Percentiles rank a stretch among this genome's conserved stretches.
Evolutionary conservation across 2,888 invertebrate genomes (phyloP).

Genomic region (Drosophila cognata): DNA sequence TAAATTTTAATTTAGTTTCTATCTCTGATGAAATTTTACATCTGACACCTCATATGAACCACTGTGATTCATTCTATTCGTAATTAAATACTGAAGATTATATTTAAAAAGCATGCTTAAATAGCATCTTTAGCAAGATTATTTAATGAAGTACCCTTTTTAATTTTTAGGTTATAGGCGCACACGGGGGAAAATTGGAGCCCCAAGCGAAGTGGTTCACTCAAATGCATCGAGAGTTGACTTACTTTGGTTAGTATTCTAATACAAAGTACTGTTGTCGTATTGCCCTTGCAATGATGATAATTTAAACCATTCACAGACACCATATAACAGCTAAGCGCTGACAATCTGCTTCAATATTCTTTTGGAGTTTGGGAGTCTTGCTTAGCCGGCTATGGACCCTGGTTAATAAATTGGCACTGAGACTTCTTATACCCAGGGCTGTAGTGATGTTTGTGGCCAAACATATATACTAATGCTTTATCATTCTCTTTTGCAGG

Average conservation of each 20-base stretch:
- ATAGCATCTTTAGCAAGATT: neutral
- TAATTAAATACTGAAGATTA: constrained; percentile 64
- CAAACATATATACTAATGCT: constrained; percentile 18
- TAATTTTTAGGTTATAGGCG: constrained; percentile 30
- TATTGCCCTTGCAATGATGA: constrained; percentile 69
- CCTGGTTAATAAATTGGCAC: constrained; percentile 82
- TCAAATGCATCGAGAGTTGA: neutral
- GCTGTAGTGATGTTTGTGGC: neutral
- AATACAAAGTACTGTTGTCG: neutral
- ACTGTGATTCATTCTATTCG: constrained; percentile 75
- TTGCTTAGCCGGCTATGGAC: constrained; percentile 75
- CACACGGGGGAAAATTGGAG: neutral
- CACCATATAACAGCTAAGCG: constrained; percentile 75
- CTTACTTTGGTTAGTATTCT: constrained; percentile 34
- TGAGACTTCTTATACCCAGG: constrained; percentile 53
- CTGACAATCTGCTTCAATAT: constrained; percentile 80
- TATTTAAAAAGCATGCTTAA: neutral
- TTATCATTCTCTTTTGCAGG: constrained; percentile 29
- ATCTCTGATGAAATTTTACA: constrained; percentile 78
- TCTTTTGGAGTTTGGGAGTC: constrained; percentile 79
- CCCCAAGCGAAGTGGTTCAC: neutral
- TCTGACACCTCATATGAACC: constrained; percentile 84
- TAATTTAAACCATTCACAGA: constrained; percentile 83
- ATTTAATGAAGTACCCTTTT: neutral
- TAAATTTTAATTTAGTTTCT: neutral